Evolutionary conservation across 2,888 invertebrate genomes (phyloP), one percentile per base, ranked within the genome.

Genomic region (Leucophora obtusa): DNA sequence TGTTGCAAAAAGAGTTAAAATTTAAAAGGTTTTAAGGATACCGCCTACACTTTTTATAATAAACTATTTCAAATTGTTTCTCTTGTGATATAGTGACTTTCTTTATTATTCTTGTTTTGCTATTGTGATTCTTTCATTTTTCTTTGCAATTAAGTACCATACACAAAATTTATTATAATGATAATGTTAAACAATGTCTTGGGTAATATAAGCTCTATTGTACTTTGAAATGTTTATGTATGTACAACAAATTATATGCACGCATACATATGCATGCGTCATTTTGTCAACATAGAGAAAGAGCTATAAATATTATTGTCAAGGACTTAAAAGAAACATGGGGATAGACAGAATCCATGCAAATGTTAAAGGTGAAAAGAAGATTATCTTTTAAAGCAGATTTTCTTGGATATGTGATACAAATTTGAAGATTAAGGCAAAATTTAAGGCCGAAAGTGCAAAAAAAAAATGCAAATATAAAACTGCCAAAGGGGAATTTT

Each of bases 141-240:
- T 38, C 38, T 38, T 38, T 38, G 38, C 38, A 11, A 11, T 38
- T 38, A 38, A 38, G 38, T 38, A 11, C 56, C 28, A 11, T 53
- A 28, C 10, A 50, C 15, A 33, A 65, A 35, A 50, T 24, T 21
- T 50, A n/a, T 63, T 63, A 11, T 35, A 18, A 38, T 38, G 14
- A 18, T 51, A 51, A 7, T 24, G n/a, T 51, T 51, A 63, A 63
- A 63, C 54, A 54, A n/a, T 7, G 28, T 51, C 51, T 63, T 63
- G 63, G 33, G 28, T 51, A 51, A 17, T 63, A 24, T 33, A 28
- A 33, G 63, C 63, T 63, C 51, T 63, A 51, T 51, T 51, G 63
- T 38, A 38, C 14, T 38, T 28, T 28, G 7, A 28, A 28, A 28
- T 28, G 28, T 24, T 2, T 5, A 24, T 28, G 28, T 28, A 7